Conservation (phyloP, 1,140 invertebrate genomes). For the Philopotamus ludificatus region DNA sequence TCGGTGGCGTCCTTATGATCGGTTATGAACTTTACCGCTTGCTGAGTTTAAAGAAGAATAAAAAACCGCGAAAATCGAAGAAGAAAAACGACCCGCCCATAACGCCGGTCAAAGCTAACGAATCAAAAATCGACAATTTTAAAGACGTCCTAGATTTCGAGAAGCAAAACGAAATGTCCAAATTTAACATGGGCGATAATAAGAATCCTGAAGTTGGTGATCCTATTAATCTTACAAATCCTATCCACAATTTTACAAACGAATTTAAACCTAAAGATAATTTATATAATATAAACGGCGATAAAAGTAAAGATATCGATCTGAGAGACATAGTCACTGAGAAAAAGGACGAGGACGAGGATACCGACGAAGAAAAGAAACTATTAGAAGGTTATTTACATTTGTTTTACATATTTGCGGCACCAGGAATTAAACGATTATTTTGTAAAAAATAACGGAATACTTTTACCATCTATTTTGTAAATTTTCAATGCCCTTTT, state of each 20-base stretch:
- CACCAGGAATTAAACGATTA: too few relatives aligned
- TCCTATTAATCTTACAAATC: conserved; percentile 1
- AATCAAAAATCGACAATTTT: conserved; percentile 18
- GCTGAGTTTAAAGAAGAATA: conserved; percentile 75
- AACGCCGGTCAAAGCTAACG: conserved; percentile 6
- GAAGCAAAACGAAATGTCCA: conserved; percentile 9
- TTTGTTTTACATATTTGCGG: conserved; percentile 13
- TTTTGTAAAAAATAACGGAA: too few relatives aligned
- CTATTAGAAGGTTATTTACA: conserved; percentile 70
- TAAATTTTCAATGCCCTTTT: too few relatives aligned
- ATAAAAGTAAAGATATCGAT: conserved; percentile 43
- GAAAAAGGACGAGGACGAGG: conserved; percentile 69
- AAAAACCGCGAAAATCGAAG: conserved; percentile 60
- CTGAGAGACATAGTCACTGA: conserved; percentile 43
- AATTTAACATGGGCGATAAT: conserved; percentile 10
- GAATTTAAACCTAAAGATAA: conserved; percentile 41
- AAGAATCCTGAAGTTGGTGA: conserved; percentile 9
- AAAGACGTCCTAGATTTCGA: neutral
- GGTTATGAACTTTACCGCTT: conserved; percentile 96
- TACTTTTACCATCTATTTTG: too few relatives aligned
- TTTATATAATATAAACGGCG: conserved; percentile 46
- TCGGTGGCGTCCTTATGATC: conserved; percentile 92
- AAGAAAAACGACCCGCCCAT: conserved; percentile 45
- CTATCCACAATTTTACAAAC: conserved; percentile 47
- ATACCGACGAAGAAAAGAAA: conserved; percentile 82